A percentile compares a stretch with the other conserved stretches of the same genome.
phyloP scores from a whole-genome alignment of 2,797 vertebrate species.

The Aulostomus chinensis region DNA sequence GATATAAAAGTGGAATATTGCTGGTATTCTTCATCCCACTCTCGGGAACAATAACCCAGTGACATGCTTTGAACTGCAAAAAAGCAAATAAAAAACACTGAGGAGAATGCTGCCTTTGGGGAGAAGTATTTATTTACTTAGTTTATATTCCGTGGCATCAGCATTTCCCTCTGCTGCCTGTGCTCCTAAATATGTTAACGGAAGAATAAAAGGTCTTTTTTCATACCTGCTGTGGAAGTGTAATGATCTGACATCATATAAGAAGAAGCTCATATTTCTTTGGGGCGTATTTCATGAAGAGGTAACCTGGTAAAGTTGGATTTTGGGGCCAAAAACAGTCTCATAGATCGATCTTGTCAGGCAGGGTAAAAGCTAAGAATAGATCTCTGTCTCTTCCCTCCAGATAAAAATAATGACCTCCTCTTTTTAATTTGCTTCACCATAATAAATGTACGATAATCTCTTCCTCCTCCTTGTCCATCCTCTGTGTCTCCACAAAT shows the following conservation, averaged over 20 bases:
- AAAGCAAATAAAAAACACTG: constrained; percentile 58
- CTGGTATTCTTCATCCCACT: constrained; percentile 54
- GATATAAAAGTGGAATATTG: constrained; percentile 57
- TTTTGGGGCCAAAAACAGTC: constrained; percentile 26
- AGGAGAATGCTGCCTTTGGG: constrained; percentile 38
- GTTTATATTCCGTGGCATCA: constrained; percentile 54
- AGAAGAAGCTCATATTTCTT: not conserved
- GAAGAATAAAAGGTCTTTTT: constrained; percentile 24
- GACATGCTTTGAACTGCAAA: constrained; percentile 33
- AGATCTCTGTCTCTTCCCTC: constrained; percentile 33
- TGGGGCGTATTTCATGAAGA: constrained; percentile 17
- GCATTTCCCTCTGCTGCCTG: constrained; percentile 25
- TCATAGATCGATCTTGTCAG: constrained; percentile 44
- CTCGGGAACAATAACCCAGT: constrained; percentile 55
- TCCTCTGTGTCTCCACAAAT: constrained; percentile 35
- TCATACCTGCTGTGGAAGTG: too few species aligned
- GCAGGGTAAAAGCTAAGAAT: constrained; percentile 64
- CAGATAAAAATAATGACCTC: constrained; percentile 71
- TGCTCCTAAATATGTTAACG: constrained; percentile 38
- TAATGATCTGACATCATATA: constrained; percentile 6
- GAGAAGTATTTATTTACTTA: constrained; percentile 58
- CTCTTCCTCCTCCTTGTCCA: constrained; percentile 38
- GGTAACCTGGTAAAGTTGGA: not conserved
- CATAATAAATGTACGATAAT: constrained; percentile 71
- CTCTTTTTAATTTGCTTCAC: constrained; percentile 63